Percentiles rank a stretch among this genome's conserved stretches.
Conservation (phyloP, 2,888 invertebrate genomes). For the Nymphalis urticae region DNA sequence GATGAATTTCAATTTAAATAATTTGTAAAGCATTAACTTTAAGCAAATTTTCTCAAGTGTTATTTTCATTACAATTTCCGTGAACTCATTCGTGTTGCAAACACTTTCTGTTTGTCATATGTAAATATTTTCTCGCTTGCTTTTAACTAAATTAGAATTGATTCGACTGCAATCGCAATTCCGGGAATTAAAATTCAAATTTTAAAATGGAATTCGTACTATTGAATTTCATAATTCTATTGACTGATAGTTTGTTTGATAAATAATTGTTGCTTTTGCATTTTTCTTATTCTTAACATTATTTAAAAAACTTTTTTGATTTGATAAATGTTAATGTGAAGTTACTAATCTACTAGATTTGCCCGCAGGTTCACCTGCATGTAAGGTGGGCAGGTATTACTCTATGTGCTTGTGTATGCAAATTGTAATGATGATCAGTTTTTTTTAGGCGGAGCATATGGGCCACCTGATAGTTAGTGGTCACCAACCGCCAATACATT, state of each 20-base stretch:
- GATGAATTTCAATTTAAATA: no score
- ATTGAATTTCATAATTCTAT: neutral
- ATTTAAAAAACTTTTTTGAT: neutral
- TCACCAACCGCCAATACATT: no score
- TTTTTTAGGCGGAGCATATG: no score
- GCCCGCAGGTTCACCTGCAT: no score
- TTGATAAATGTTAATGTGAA: no score
- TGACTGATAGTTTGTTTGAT: neutral
- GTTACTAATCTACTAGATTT: no score
- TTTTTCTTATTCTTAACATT: neutral
- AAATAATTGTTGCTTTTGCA: neutral
- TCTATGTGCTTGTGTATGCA: no score
- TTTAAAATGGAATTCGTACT: neutral
- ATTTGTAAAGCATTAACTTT: neutral
- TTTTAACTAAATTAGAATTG: conserved; percentile 17
- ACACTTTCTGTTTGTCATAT: conserved; percentile 17
- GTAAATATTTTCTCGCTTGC: conserved; percentile 17
- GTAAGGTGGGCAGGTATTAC: no score
- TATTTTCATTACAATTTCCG: conserved; percentile 21
- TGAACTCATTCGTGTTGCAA: conserved; percentile 22
- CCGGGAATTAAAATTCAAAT: neutral
- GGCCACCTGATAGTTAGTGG: no score
- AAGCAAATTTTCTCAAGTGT: conserved; percentile 21
- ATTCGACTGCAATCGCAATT: conserved; percentile 17
- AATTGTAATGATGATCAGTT: no score